Evolutionary conservation across 1,140 invertebrate species (phyloP).

Genomic region (Meteorus sp.): DNA sequence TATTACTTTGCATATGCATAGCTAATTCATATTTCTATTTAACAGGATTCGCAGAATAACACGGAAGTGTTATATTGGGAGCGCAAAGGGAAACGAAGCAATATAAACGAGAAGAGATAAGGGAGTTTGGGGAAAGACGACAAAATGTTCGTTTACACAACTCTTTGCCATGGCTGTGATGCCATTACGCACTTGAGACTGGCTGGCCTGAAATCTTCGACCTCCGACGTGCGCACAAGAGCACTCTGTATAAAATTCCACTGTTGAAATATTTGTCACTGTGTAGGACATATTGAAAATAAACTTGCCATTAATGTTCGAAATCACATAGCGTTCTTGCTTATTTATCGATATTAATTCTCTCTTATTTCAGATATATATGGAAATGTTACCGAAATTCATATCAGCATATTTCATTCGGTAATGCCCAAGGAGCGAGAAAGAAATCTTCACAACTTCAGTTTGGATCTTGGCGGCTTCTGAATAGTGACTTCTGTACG

Average conservation of each 20-base stretch:
- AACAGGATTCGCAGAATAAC: constrained; percentile 1
- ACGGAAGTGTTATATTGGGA: constrained; percentile 1
- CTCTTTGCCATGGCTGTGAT: constrained; percentile 42
- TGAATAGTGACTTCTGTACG: too few relatives aligned
- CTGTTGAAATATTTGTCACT: not conserved
- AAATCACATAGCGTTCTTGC: too few relatives aligned
- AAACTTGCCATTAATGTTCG: too few relatives aligned
- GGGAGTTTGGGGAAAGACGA: not conserved
- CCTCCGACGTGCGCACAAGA: constrained; percentile 35
- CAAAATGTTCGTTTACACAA: constrained; percentile 50
- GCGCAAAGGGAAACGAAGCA: constrained; percentile 26
- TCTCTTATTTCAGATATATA: too few relatives aligned
- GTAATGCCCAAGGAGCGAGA: too few relatives aligned
- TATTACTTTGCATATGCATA: too few relatives aligned
- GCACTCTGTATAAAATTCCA: not conserved
- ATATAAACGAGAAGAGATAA: constrained; percentile 17
- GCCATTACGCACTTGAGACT: constrained; percentile 55
- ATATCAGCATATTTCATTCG: too few relatives aligned
- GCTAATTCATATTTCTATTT: not conserved
- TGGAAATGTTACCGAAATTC: too few relatives aligned
- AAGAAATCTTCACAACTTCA: too few relatives aligned
- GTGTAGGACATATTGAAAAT: not conserved
- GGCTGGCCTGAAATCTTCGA: constrained; percentile 53
- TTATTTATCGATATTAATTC: too few relatives aligned
- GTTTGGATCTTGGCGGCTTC: too few relatives aligned